Conservation (phyloP, 2,888 invertebrate genomes). For the Neelides folsomi region DNA sequence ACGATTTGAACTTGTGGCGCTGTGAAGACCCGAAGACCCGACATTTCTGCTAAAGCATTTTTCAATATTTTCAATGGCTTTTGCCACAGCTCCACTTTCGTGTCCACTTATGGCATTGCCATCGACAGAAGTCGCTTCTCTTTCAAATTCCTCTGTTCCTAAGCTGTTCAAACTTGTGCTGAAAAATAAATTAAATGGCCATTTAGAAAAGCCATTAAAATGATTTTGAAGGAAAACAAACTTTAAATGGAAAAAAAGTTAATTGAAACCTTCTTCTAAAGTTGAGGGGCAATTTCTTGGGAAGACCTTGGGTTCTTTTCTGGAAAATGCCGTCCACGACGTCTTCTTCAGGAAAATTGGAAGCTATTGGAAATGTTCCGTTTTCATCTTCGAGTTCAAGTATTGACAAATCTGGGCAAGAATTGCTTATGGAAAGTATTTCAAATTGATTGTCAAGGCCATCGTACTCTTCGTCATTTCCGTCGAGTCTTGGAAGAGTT, state of each 20-base stretch:
- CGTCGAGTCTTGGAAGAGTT: conserved; percentile 31
- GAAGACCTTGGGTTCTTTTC: conserved; percentile 8
- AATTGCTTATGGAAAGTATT: conserved; percentile 28
- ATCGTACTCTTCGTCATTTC: conserved; percentile 32
- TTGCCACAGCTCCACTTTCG: conserved; percentile 16
- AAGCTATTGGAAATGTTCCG: not conserved
- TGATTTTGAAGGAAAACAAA: no score
- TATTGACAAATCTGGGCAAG: conserved; percentile 31
- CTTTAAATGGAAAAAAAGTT: no score
- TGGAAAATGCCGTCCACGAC: conserved; percentile 23
- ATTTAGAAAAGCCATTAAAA: no score
- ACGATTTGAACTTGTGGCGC: not conserved
- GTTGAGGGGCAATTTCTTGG: conserved; percentile 27
- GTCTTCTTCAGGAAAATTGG: conserved; percentile 21
- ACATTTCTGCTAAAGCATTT: no score
- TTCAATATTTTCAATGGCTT: conserved; percentile 14
- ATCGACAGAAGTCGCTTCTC: conserved; percentile 15
- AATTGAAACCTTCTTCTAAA: conserved; percentile 27
- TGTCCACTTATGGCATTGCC: conserved; percentile 16
- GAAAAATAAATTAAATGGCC: conserved; percentile 3
- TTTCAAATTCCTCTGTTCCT: conserved; percentile 24
- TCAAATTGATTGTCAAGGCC: conserved; percentile 29
- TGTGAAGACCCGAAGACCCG: not conserved
- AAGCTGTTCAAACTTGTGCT: conserved; percentile 32
- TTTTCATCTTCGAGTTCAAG: conserved; percentile 18